Conservation (phyloP, 2,113 vertebrate species). For the Sardina pilchardus region DNA sequence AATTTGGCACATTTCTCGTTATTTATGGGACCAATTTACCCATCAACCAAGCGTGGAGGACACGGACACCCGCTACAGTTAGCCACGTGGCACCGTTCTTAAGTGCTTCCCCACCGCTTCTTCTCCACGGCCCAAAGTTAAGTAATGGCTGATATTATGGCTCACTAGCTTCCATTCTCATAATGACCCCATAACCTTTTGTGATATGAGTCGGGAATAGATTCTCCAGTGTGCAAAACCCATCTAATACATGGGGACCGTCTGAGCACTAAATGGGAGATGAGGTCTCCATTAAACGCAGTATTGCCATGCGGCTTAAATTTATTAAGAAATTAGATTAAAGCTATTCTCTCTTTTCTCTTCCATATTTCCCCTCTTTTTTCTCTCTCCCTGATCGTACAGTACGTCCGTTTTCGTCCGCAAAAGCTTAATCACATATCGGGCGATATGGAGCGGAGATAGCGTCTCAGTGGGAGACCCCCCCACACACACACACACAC, state of each 20-base stretch:
- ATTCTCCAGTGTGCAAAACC: conserved; percentile 42
- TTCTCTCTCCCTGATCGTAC: not conserved
- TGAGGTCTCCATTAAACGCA: conserved; percentile 45
- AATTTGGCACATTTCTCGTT: not conserved
- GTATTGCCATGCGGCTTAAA: conserved; percentile 33
- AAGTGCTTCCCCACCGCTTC: not conserved
- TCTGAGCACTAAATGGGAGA: conserved; percentile 40
- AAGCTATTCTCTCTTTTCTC: conserved; percentile 52
- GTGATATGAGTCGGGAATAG: conserved; percentile 42
- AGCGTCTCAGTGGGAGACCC: conserved; percentile 55
- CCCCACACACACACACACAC: too few relatives aligned
- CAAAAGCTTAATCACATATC: conserved; percentile 65
- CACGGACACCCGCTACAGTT: not conserved
- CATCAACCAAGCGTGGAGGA: not conserved
- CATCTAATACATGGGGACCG: conserved; percentile 35
- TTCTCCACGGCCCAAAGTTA: not conserved
- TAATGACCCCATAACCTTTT: conserved; percentile 53
- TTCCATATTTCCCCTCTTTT: not conserved
- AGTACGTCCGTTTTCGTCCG: not conserved
- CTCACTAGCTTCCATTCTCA: not conserved
- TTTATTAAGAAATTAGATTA: conserved; percentile 29
- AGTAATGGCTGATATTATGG: not conserved
- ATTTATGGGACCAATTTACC: not conserved
- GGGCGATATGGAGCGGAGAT: conserved; percentile 44
- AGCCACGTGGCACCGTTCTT: not conserved